Evolutionary conservation across 2,113 vertebrate species (phyloP).

Genomic region (Silurus meridionalis): DNA sequence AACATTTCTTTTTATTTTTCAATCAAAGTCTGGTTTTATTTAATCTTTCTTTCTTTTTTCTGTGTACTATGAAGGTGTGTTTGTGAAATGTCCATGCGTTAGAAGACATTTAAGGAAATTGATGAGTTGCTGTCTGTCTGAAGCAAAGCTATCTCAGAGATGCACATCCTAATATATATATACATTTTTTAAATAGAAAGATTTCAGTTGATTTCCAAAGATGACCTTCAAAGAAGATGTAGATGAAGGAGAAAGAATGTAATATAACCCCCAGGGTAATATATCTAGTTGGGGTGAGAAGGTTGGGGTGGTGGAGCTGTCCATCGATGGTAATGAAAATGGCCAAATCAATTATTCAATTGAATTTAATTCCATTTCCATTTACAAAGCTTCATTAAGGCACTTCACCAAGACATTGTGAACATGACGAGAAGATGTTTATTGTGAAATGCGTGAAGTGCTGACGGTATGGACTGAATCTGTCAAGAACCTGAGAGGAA

Average conservation of each 20-base stretch:
- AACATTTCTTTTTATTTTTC: neutral
- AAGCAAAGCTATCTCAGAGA: too few species aligned
- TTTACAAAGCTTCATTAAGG: neutral
- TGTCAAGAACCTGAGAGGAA: conserved; percentile 1
- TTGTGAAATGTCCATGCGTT: too few species aligned
- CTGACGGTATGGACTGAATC: neutral
- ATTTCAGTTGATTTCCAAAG: neutral
- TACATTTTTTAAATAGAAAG: neutral
- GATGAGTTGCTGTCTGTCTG: too few species aligned
- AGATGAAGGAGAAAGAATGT: neutral
- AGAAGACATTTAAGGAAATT: too few species aligned
- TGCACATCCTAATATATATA: too few species aligned
- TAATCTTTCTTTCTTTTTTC: too few species aligned
- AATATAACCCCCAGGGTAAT: neutral
- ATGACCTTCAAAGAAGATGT: conserved; percentile 14
- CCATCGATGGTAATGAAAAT: neutral
- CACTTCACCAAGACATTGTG: neutral
- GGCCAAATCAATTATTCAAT: neutral
- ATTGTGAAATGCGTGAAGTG: neutral
- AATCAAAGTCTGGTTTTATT: too few species aligned
- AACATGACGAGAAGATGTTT: neutral
- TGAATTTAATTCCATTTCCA: neutral
- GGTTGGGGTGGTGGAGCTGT: neutral
- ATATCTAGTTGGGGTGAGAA: neutral
- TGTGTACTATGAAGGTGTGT: too few species aligned